Conservation (phyloP, 2,888 invertebrate genomes). For the Rosalia funebris region DNA sequence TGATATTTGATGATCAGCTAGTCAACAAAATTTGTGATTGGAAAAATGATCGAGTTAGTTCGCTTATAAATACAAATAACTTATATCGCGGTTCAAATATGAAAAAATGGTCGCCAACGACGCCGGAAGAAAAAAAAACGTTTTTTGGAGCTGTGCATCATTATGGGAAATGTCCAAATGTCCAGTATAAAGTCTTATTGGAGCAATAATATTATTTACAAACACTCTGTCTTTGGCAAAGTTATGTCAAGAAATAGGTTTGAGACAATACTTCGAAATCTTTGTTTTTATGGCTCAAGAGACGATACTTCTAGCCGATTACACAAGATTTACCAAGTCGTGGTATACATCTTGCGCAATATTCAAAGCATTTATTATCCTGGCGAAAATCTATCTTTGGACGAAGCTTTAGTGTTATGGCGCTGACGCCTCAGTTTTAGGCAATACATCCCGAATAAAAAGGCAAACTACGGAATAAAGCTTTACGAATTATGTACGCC, state of each 20-base stretch:
- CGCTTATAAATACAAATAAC: background rate
- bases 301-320: conserved; percentile 28
- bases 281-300: conserved; percentile 22
- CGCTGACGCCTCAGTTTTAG: background rate
- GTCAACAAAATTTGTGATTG: background rate
- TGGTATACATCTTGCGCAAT: conserved; percentile 22
- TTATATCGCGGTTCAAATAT: background rate
- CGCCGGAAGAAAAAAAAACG: background rate
- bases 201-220: background rate
- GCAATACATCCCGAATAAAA: conserved; percentile 7
- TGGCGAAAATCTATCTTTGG: background rate
- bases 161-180: background rate
- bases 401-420: conserved; percentile 1
- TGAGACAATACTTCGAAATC: conserved; percentile 22
- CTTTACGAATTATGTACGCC: background rate
- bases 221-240: conserved; percentile 1
- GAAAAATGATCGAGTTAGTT: background rate
- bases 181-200: background rate
- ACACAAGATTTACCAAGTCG: conserved; percentile 26
- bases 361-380: conserved; percentile 10
- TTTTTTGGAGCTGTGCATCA: background rate
- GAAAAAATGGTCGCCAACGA: background rate
- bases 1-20: background rate
- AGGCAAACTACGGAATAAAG: conserved; percentile 5
- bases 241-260: conserved; percentile 2